These are phyloP conservation scores for Hippocampus zosterae DNA, from an alignment of 2,113 vertebrate species.

Conservation along the genomic window DNA sequence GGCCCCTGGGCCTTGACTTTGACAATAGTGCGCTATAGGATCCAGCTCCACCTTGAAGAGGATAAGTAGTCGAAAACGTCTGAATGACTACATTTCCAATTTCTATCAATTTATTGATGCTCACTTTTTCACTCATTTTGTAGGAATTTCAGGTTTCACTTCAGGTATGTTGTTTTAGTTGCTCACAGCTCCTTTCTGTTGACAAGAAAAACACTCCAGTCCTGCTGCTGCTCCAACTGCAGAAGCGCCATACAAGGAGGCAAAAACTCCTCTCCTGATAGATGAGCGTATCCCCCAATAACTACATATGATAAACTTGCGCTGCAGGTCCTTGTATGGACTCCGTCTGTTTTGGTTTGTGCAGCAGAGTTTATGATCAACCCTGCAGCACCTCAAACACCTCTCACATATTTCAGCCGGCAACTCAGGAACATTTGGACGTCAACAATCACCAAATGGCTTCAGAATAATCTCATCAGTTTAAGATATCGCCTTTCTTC, in stretches of 20 bases:
- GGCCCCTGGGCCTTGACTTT: no score
- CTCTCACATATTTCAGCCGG: conserved; percentile 39
- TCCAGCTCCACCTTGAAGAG: background rate
- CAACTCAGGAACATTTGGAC: conserved; percentile 46
- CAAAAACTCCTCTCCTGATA: conserved; percentile 62
- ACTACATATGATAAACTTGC: conserved; percentile 59
- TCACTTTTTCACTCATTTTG: background rate
- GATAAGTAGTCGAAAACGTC: background rate
- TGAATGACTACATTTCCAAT: background rate
- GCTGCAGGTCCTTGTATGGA: conserved; percentile 69
- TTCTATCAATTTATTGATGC: background rate
- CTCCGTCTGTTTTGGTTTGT: conserved; percentile 27
- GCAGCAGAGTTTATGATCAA: conserved; percentile 23
- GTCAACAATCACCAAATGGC: conserved; percentile 33
- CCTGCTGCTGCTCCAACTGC: conserved; percentile 34
- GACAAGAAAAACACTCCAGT: conserved; percentile 53
- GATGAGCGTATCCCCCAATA: conserved; percentile 70
- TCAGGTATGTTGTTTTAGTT: conserved; percentile 2
- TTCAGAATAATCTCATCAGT: conserved; percentile 27
- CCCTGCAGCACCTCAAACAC: conserved; percentile 30
- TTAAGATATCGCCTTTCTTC: conserved; percentile 21
- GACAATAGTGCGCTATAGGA: background rate
- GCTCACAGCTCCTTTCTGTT: conserved; percentile 44
- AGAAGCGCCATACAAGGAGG: conserved; percentile 72
- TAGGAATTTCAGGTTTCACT: background rate